Conservation (phyloP, 2,888 invertebrate genomes). For the Drosophila helvetica region DNA sequence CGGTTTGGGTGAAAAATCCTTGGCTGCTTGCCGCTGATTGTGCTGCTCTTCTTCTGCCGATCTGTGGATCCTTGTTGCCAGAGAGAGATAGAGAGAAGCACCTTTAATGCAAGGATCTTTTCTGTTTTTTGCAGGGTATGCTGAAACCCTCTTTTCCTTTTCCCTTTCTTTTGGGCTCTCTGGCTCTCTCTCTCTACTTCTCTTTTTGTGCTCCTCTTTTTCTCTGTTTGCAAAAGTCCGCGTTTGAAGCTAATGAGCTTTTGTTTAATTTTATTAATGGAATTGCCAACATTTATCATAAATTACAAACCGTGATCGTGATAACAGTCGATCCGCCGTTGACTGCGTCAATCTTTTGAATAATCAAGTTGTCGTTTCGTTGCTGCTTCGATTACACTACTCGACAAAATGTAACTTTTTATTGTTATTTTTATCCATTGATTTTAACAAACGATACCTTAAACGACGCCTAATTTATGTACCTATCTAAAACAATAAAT, state of each 20-base stretch:
- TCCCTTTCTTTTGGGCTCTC: background rate
- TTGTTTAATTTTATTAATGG: conserved; percentile 78
- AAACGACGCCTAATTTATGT: too few relatives aligned
- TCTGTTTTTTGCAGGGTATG: too few relatives aligned
- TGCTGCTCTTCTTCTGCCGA: too few relatives aligned
- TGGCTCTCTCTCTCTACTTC: background rate
- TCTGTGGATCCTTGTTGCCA: too few relatives aligned
- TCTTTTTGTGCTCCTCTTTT: conserved; percentile 48
- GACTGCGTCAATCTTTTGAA: conserved; percentile 50
- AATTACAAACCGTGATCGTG: conserved; percentile 79
- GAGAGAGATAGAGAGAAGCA: too few relatives aligned
- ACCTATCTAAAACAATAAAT: too few relatives aligned
- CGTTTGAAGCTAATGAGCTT: conserved; percentile 71
- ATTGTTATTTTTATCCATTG: too few relatives aligned
- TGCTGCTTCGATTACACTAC: conserved; percentile 58
- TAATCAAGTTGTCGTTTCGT: conserved; percentile 75
- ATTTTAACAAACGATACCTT: too few relatives aligned
- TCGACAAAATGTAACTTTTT: too few relatives aligned
- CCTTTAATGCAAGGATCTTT: background rate
- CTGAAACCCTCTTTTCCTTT: background rate
- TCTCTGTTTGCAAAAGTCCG: conserved; percentile 20
- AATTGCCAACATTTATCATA: conserved; percentile 80
- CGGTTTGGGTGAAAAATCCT: too few relatives aligned
- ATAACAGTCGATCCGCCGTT: conserved; percentile 55
- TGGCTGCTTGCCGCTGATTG: too few relatives aligned